phyloP scores from a whole-genome alignment of 30 jellyfish, hydroid and myxozoan genomes.

The Haliclystus octoradiatus region DNA sequence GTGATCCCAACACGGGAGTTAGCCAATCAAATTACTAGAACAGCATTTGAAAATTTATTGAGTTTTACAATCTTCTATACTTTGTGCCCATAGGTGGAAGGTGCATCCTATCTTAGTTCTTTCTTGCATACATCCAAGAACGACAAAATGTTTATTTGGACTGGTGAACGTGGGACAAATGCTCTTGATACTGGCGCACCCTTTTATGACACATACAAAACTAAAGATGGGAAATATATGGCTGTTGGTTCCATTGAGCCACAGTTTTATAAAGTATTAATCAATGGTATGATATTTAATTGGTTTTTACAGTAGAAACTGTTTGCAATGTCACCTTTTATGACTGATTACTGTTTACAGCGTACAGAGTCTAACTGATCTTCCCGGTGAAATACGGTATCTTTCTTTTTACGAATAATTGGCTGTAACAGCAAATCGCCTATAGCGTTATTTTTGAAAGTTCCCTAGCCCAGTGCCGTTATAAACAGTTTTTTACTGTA shows the following conservation, averaged over 20 bases:
- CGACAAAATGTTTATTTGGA: constrained; percentile 51
- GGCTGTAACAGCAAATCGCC: no score
- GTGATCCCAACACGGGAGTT: no score
- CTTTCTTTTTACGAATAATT: no score
- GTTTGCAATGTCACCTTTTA: no score
- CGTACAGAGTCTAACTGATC: neutral
- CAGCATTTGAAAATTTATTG: no score
- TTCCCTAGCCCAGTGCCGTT: neutral
- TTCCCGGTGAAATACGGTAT: no score
- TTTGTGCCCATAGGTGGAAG: constrained; percentile 74
- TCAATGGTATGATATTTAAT: constrained; percentile 40
- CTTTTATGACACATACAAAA: constrained; percentile 74
- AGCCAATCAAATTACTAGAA: no score
- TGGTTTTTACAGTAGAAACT: neutral
- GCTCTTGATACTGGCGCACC: constrained; percentile 93
- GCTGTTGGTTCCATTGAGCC: constrained; percentile 98
- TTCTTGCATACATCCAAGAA: constrained; percentile 72
- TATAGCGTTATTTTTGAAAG: no score
- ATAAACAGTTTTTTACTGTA: neutral
- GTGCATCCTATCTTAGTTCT: constrained; percentile 73
- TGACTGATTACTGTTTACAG: neutral
- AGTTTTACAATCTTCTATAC: neutral
- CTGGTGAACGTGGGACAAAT: constrained; percentile 72
- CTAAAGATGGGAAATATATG: constrained; percentile 88
- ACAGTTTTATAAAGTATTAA: constrained; percentile 47